These are phyloP conservation scores for Muraenolepis orangiensis DNA, from an alignment of 2,797 vertebrate species.

Conservation along the genomic window DNA sequence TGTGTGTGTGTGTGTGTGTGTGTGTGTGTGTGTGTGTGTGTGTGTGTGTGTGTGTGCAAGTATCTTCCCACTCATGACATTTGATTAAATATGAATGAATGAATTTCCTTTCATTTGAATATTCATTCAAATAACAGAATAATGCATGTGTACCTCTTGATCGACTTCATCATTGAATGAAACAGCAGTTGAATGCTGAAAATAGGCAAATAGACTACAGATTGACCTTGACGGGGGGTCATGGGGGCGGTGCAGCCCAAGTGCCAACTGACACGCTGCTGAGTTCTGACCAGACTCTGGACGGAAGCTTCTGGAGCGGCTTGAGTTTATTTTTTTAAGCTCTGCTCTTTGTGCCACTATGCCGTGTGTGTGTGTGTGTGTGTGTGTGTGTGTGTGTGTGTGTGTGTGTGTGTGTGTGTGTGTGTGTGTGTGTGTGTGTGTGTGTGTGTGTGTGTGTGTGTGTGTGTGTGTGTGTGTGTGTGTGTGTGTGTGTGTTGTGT, in stretches of 20 bases:
- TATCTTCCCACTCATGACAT: constrained; percentile 4
- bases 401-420: neutral
- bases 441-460: neutral
- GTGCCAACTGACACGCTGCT: neutral
- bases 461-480: neutral
- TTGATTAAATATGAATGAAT: constrained; percentile 37
- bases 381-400: neutral
- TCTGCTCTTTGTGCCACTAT: constrained; percentile 37
- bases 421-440: neutral
- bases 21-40: neutral
- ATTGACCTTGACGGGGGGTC: neutral
- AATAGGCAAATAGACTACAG: constrained; percentile 35
- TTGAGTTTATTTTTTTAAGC: too few species aligned
- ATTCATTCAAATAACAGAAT: constrained; percentile 30
- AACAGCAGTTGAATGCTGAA: constrained; percentile 26
- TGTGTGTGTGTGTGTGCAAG: neutral
- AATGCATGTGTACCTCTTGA: constrained; percentile 22
- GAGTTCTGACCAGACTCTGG: neutral
- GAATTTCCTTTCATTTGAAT: constrained; percentile 15
- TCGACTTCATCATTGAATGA: neutral
- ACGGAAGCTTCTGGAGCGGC: constrained; percentile 50
- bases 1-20: neutral
- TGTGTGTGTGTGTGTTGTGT: neutral
- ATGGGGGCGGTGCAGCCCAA: neutral
- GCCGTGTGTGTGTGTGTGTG: constrained; percentile 28